Evolutionary conservation across 2,113 vertebrate species (phyloP), one percentile per base, ranked within the genome.

Genomic region (Istiophorus platypterus): DNA sequence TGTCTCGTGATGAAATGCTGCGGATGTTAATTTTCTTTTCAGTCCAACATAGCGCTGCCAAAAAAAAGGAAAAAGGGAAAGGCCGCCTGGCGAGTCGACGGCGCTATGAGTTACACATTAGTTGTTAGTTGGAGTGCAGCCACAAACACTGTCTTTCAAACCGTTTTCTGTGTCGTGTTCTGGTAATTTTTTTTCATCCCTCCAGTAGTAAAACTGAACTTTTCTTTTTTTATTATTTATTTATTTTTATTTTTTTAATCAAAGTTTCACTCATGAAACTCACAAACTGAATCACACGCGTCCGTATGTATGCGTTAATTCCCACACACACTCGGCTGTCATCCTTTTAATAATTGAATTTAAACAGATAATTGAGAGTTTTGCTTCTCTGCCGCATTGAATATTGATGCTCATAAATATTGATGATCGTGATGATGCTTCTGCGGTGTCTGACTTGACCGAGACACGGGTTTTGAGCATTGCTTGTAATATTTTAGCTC

Each of bases 331-430:
- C n/a, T 24, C 10, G 24, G n/a, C n/a, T 54, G 52, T 54, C 54
- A 37, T 37, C 37, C 18, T 49, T 49, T 67, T 14, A 67, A 67
- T 67, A 42, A 67, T 67, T 75, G 5, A 49, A 41, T 20, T 62
- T 34, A 31, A 74, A 74, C 42, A 62, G 42, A 64, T 64, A 52
- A 75, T 56, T 57, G 31, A n/a, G 29, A 24, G 37, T 54, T 63
- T 63, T 51, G 45, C 20, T 52, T 74, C 18, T 39, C 39, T 26
- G 45, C 29, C 17, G 5, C 34, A 52, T 56, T 45, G 22, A 76
- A 29, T 42, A 76, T 57, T 66, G 34, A 76, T 76, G 59, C 15
- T 37, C 49, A 64, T 76, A 26, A 71, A 71, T 71, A 57, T 42
- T 71, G 68, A 57, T 57, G 31, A 17, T 39, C 8, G 15, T 58